Evolutionary conservation across 2,888 invertebrate genomes (phyloP), one percentile per base, ranked within the genome.

Genomic region (Monochamus alternatus): DNA sequence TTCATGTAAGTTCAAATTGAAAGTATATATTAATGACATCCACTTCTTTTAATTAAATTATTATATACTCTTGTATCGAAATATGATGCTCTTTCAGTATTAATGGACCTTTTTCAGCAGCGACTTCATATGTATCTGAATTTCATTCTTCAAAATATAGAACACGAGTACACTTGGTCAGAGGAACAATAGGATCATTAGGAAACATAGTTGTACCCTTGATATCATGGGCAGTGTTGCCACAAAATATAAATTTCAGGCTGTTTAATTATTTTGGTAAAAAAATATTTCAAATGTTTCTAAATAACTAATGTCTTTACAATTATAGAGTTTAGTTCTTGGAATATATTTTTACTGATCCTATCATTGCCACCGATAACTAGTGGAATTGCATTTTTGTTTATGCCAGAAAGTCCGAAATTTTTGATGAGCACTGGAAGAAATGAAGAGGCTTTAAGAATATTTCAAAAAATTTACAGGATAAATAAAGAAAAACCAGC

Each of bases 331-430:
- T 47, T 69, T 9, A 31, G 47, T 47, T 60, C 69, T 10, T 69
- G 69, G 69, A 69, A 69, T 44, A 47, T 60, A 8, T 69, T 60
- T 47, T n/a, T 69, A 47, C 31, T 69, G 5, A 69, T 69, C 38
- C 47, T 63, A 44, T 14, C 64, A 7, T 43, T 51, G 43, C 10
- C 64, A 10, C 64, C 64, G 12, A 52, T 95, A 0, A 79, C 94
- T 0, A 92, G 94, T 3, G 93, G 93, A 0, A 77, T 93, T 43
- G 89, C 90, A 0, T 88, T 92, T 68, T 87, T 92, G 76, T 90
- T 91, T 75, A 89, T 93, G 74, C 94, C 95, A 0, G 95, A 95
- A 87, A 95, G 94, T 85, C 95, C 95, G 9, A 94, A 94, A 87
- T 95, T 94, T 87, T 89, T 95, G 3, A 92, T 95, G 91, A 91